Evolutionary conservation across 2,113 vertebrate species (phyloP), one percentile per base, ranked within the genome.

Genomic region (Pelodiscus sinensis): DNA sequence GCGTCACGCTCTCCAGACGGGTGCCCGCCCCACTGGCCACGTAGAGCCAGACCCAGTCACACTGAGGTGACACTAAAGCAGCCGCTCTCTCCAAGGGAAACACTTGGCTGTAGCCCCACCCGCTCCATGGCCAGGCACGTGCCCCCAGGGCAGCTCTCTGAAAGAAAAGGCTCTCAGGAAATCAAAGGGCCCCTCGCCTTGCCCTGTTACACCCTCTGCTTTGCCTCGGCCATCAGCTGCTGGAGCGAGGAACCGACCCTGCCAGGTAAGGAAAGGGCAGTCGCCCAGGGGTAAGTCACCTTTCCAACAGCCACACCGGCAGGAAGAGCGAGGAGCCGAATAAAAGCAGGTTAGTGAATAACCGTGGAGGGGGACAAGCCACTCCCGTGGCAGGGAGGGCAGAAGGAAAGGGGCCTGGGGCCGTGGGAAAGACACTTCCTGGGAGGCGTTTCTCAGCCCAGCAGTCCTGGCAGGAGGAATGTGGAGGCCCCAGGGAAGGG

Each of bases 381-480:
- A 54, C 9, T 35, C 54, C 54, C 38, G 54, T 12, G 31, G 65
- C 29, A 31, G 79, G 79, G 19, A n/a, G 29, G 51, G 78, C 10
- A 4, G 12, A 27, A 3, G 31, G 79, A 80, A 18, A 25, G 7
- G 13, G 50, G 29, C 22, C 50, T 27, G 19, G 38, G 29, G 51
- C 38, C 35, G 3, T 29, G 25, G 50, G 71, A 79, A 0, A 2
- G 24, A 71, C 4, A 68, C 52, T 54, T 21, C 8, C 1, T 68
- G 51, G 35, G 15, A 9, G n/a, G n/a, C 5, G 21, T 73, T 38
- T 73, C 35, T 21, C 35, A 35, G 10, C 11, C 24, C 13, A 6
- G 11, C 35, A 75, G 71, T 35, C 11, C 71, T 38, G 35, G 35
- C 35, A 73, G 62, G 38, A 12, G 58, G 38, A 19, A 25, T 4